Base-by-base conservation (phyloP, 2,797 vertebrate species). In the Danio kyathit region DNA sequence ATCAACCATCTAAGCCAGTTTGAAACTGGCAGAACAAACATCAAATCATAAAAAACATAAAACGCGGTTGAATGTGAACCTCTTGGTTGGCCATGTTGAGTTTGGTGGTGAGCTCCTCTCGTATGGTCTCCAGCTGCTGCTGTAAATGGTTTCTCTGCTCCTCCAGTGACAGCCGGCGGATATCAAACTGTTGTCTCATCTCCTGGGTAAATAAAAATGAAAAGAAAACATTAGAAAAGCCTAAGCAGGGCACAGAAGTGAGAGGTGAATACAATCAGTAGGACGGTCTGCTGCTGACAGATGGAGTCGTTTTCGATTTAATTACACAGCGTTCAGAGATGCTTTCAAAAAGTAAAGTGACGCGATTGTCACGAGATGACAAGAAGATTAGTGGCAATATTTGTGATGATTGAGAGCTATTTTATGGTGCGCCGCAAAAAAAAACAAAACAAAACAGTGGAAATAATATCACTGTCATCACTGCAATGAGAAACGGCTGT, bases 131-230 rank as follows among this genome's bases (percentile, higher is more conserved):
- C 48, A 99, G 89, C 73, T 99, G 95, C 88, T 96, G 96, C 86
- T 95, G 95, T 59, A 99, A 95, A 43, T 95, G 95, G 87, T 94
- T 96, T 76, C 96, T 95, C 91, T 97, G 96, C 44, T 97, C 96
- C 91, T 98, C 97, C 89, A 99, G 82, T 3, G 94, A 95, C 70
- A 96, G 86, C 7, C 94, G 96, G 81, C 97, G 96, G 41, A 97
- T 98, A 91, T 97, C 96, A 92, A 96, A 96, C 88, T 97, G 96
- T 89, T 99, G 97, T 74, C 97, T 96, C 91, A 99, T 90, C 89
- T 99, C 97, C 98, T 96, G 80, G n/a, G 13, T 78, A 16, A 79
- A 52, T 9, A 43, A 46, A 73, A 52, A 74, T 41, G 40, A 49
- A 60, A 51, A 38, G 14, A 60, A 65, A 73, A 57, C 13, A 17